phyloP scores from a whole-genome alignment of 2,113 vertebrate genomes.

The Salvelinus alpinus region DNA sequence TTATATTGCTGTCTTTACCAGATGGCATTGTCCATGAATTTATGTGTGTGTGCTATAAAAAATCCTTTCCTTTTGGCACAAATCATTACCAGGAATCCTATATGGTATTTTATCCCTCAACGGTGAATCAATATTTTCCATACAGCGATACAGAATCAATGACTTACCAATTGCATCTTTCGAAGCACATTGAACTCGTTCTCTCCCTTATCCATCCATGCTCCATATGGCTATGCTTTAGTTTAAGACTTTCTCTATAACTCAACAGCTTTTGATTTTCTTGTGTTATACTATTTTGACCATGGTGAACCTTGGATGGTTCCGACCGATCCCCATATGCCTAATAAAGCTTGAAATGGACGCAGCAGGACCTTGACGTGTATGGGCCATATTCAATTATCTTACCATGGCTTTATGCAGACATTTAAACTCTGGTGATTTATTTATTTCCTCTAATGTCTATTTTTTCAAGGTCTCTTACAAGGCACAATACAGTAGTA shows the following conservation, averaged over 20 bases:
- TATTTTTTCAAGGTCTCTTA: no score
- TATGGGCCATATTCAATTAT: background rate
- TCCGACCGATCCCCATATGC: conserved; percentile 29
- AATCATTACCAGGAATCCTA: conserved; percentile 5
- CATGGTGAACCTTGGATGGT: conserved; percentile 31
- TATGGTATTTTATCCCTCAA: conserved; percentile 3
- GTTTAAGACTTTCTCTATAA: conserved; percentile 30
- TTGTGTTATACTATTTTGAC: conserved; percentile 42
- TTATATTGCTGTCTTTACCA: conserved; percentile 13
- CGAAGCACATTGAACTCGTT: conserved; percentile 33
- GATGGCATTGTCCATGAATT: conserved; percentile 8
- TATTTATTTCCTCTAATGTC: background rate
- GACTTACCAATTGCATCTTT: conserved; percentile 3
- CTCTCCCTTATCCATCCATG: conserved; percentile 6
- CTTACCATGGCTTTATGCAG: background rate
- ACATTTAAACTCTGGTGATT: background rate
- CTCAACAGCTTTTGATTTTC: conserved; percentile 20
- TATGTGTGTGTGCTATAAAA: background rate
- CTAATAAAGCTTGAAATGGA: conserved; percentile 33
- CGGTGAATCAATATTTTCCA: conserved; percentile 15
- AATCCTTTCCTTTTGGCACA: background rate
- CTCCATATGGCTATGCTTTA: conserved; percentile 44
- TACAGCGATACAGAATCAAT: conserved; percentile 18
- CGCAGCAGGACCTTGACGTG: conserved; percentile 35
- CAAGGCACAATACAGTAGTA: no score